phyloP scores from a whole-genome alignment of 2,797 vertebrate genomes.

The Onychomys arenicola region DNA sequence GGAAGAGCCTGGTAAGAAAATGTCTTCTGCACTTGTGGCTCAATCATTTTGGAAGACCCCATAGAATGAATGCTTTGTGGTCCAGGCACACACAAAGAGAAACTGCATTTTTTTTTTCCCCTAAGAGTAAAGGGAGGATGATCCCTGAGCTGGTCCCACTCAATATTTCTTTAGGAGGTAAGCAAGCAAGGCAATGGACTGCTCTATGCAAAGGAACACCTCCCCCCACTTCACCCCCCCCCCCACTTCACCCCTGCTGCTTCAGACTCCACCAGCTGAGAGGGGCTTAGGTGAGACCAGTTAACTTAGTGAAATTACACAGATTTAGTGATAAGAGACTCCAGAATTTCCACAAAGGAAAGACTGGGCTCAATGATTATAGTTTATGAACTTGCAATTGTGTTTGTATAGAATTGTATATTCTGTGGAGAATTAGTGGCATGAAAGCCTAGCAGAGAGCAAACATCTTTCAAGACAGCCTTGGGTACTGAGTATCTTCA shows the following conservation, averaged over 20 bases:
- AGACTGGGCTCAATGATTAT: background rate
- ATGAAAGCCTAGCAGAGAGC: background rate
- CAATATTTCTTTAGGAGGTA: background rate
- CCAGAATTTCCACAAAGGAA: background rate
- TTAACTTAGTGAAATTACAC: background rate
- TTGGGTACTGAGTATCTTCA: background rate
- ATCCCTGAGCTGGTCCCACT: background rate
- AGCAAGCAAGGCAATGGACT: background rate
- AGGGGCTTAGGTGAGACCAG: background rate
- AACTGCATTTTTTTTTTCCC: background rate
- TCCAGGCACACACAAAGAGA: conserved; percentile 6
- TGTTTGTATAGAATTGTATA: background rate
- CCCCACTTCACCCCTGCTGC: background rate
- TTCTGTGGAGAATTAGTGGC: background rate
- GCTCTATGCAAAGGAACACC: background rate
- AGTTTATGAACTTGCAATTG: background rate
- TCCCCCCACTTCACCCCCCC: rapidly evolving
- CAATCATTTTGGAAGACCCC: background rate
- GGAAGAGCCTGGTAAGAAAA: conserved; percentile 49
- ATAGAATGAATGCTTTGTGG: conserved; percentile 31
- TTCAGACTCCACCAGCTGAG: background rate
- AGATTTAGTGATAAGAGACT: background rate
- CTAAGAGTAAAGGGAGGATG: background rate
- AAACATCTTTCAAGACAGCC: background rate
- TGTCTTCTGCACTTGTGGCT: background rate